Conservation (phyloP, 2,113 vertebrate species). For the Typhlomys cinereus region DNA sequence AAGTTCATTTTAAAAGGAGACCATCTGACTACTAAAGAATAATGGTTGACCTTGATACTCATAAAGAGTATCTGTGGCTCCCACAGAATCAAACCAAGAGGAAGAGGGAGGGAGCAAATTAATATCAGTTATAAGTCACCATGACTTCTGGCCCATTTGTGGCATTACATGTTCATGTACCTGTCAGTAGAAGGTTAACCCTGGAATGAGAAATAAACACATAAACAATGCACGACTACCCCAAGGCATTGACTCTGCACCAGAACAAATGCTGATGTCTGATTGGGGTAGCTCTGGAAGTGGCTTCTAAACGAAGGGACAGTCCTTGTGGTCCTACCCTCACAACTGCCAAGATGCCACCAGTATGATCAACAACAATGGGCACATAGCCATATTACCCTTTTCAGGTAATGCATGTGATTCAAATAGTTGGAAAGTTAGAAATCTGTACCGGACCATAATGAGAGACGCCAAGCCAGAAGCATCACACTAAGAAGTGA, state of each 20-base stretch:
- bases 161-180: background rate
- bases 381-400: too few species aligned
- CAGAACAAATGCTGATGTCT: background rate
- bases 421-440: background rate
- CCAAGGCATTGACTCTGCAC: background rate
- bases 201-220: background rate
- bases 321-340: background rate
- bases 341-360: background rate
- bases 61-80: background rate
- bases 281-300: background rate
- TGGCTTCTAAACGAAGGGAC: background rate
- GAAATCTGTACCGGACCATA: background rate
- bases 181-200: background rate
- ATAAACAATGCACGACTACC: background rate
- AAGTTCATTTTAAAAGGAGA: background rate
- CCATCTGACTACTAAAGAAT: background rate
- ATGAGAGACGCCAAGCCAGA: background rate
- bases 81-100: background rate
- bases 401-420: background rate
- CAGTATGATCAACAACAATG: background rate
- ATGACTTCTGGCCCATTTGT: background rate
- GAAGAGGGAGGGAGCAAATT: background rate
- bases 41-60: background rate
- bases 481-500: background rate
- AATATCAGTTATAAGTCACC: background rate